These are phyloP conservation scores for Chlorops oryzae DNA, from an alignment of 1,140 invertebrate species.

Conservation along the genomic window DNA sequence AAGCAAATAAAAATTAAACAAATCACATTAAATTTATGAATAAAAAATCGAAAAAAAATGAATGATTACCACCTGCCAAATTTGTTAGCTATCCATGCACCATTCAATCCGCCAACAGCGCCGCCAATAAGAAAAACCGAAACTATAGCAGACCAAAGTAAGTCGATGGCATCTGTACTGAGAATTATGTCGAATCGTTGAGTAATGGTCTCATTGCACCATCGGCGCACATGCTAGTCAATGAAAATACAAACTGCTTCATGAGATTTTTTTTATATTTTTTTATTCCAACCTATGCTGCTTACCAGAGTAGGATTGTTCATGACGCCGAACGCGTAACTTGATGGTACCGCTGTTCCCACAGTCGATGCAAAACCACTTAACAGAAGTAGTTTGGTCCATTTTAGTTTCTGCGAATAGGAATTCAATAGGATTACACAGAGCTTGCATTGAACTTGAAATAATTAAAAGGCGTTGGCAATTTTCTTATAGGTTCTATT, in stretches of 20 bases:
- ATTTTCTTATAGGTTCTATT: too few relatives aligned
- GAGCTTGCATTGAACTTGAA: too few relatives aligned
- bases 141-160: conserved; percentile 74
- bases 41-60: too few relatives aligned
- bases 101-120: conserved; percentile 63
- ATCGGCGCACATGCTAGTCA: conserved; percentile 63
- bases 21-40: too few relatives aligned
- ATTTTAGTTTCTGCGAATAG: too few relatives aligned
- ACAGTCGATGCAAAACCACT: conserved; percentile 55
- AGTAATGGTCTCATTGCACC: conserved; percentile 63
- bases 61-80: conserved; percentile 61
- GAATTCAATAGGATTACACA: too few relatives aligned
- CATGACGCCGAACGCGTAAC: conserved; percentile 83
- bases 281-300: too few relatives aligned
- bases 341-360: conserved; percentile 77
- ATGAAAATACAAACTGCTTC: too few relatives aligned
- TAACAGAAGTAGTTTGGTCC: conserved; percentile 27
- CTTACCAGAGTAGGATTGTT: conserved; percentile 74
- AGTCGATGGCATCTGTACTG: conserved; percentile 50
- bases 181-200: conserved; percentile 54
- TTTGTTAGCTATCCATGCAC: conserved; percentile 63
- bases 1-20: too few relatives aligned
- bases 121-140: conserved; percentile 75
- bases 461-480: too few relatives aligned
- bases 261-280: conserved; percentile 11